These are phyloP conservation scores for Rhadinocentrus ornatus DNA, from an alignment of 2,797 vertebrate species.

Conservation along the genomic window DNA sequence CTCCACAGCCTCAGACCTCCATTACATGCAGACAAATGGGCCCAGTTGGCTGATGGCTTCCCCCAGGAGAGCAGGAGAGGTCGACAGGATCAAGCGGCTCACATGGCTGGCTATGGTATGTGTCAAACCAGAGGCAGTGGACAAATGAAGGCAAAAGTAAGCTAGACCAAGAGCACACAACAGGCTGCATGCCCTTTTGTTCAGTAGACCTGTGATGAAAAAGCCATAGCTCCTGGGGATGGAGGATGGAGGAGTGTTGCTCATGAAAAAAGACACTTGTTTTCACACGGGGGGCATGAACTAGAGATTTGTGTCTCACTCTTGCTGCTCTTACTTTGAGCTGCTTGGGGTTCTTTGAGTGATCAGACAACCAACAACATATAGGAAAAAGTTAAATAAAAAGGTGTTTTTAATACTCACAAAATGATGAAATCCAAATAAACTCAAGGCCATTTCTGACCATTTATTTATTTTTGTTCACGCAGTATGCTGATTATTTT, in stretches of 20 bases:
- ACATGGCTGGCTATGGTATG: slow-evolving; percentile 46
- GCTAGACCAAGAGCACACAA: slow-evolving; percentile 24
- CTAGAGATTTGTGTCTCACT: slow-evolving; percentile 54
- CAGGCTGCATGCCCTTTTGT: slow-evolving; percentile 40
- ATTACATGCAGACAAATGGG: slow-evolving; percentile 78
- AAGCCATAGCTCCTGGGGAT: slow-evolving; percentile 58
- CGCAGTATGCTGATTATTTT: background rate
- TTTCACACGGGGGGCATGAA: slow-evolving; percentile 63
- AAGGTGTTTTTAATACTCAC: background rate
- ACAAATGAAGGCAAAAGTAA: slow-evolving; percentile 46
- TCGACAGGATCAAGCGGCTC: slow-evolving; percentile 63
- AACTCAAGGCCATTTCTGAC: slow-evolving; percentile 6
- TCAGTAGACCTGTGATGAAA: slow-evolving; percentile 58
- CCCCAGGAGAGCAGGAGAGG: slow-evolving; percentile 48
- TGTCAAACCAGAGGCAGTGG: slow-evolving; percentile 58
- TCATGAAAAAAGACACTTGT: slow-evolving; percentile 66
- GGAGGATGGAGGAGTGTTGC: slow-evolving; percentile 42
- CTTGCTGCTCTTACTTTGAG: slow-evolving; percentile 31
- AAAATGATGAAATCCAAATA: background rate
- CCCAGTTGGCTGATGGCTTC: slow-evolving; percentile 39
- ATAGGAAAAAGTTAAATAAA: background rate
- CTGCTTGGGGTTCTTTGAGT: slow-evolving; percentile 23
- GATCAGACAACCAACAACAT: slow-evolving; percentile 21
- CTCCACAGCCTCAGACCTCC: slow-evolving; percentile 70
- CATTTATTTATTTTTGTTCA: background rate